Evolutionary conservation across 2,113 vertebrate species (phyloP).

Genomic region (Oxyruncus cristatus): DNA sequence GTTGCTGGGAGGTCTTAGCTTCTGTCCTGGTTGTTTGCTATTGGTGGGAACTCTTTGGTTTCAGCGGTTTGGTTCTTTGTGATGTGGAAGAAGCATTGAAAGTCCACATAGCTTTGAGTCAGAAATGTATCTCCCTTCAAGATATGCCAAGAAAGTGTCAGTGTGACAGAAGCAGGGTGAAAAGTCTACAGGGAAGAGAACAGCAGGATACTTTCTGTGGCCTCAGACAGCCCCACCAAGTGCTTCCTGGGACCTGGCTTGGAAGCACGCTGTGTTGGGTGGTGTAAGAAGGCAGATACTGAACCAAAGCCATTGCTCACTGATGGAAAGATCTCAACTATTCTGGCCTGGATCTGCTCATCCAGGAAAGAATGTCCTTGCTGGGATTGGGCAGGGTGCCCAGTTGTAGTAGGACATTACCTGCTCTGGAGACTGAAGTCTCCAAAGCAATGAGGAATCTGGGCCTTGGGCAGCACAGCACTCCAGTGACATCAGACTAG

Average conservation of each 20-base stretch:
- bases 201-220: not conserved
- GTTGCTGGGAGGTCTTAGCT: not conserved
- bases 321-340: not conserved
- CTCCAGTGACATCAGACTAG: not conserved
- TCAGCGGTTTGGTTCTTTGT: not conserved
- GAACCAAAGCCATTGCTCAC: not conserved
- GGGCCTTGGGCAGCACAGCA: not conserved
- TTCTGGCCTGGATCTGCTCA: not conserved
- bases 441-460: not conserved
- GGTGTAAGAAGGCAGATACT: not conserved
- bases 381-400: not conserved
- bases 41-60: not conserved
- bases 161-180: not conserved
- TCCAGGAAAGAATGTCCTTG: not conserved
- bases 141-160: not conserved
- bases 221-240: not conserved
- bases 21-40: not conserved
- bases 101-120: not conserved
- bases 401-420: not conserved
- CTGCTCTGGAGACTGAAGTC: not conserved
- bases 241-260: not conserved
- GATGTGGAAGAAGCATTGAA: not conserved
- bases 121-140: not conserved
- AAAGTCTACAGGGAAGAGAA: not conserved
- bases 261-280: not conserved